phyloP scores from a whole-genome alignment of 2,888 invertebrate species.

The Apamea crenata region DNA sequence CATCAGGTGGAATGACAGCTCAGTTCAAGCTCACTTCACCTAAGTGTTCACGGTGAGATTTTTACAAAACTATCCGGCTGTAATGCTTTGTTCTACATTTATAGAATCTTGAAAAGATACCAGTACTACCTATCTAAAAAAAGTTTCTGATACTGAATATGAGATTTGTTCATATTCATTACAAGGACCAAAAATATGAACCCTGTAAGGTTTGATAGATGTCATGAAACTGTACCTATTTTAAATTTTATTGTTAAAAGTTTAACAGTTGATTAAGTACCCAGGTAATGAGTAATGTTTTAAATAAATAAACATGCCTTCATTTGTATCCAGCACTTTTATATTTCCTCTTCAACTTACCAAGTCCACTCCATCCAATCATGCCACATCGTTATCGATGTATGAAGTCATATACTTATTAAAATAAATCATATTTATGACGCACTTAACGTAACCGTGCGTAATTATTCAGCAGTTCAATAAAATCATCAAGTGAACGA shows the following conservation, averaged over 20 bases:
- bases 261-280: not conserved
- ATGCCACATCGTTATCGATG: constrained; percentile 4
- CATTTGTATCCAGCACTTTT: not conserved
- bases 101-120: not conserved
- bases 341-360: not conserved
- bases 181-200: too few relatives aligned
- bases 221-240: not conserved
- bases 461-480: constrained; percentile 52
- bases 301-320: not conserved
- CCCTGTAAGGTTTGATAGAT: not conserved
- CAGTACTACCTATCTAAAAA: not conserved
- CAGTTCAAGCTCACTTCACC: too few relatives aligned
- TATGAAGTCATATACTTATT: constrained; percentile 33
- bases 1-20: too few relatives aligned
- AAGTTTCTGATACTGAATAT: too few relatives aligned
- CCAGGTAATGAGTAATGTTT: not conserved
- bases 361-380: not conserved
- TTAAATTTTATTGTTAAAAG: not conserved
- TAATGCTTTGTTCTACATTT: not conserved
- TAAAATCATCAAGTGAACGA: constrained; percentile 48
- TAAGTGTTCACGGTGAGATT: too few relatives aligned
- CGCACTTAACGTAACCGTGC: constrained; percentile 10
- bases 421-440: constrained; percentile 43
- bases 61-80: too few relatives aligned
- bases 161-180: too few relatives aligned